Evolutionary conservation across 1,140 invertebrate species (phyloP).

Genomic region (Mycetomoellerius zeteki): DNA sequence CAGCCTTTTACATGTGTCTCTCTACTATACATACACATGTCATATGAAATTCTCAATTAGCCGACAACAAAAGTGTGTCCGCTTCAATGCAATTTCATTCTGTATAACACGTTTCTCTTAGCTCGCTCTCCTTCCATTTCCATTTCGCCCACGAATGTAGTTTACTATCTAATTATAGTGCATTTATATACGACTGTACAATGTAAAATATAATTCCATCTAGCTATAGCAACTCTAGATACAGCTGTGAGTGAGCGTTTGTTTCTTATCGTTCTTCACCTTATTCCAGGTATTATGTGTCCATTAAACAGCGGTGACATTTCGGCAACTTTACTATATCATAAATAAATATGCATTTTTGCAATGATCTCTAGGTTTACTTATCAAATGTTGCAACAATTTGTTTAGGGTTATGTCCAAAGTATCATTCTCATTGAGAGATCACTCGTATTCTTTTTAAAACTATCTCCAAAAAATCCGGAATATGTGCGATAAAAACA

Average conservation of each 20-base stretch:
- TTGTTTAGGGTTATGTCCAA: neutral
- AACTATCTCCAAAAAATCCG: neutral
- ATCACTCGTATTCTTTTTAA: neutral
- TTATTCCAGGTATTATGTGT: constrained; percentile 35
- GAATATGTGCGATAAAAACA: neutral
- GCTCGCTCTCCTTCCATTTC: constrained; percentile 21
- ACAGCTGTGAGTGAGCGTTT: constrained; percentile 74
- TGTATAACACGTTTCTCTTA: constrained; percentile 2
- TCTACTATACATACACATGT: constrained; percentile 54
- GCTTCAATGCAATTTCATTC: constrained; percentile 14
- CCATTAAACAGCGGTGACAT: constrained; percentile 22
- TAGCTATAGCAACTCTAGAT: constrained; percentile 80
- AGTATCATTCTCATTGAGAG: neutral
- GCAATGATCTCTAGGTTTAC: neutral
- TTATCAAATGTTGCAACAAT: constrained; percentile 40
- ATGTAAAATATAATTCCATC: constrained; percentile 85
- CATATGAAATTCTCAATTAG: constrained; percentile 58
- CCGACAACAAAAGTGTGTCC: constrained; percentile 69
- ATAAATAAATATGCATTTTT: constrained; percentile 24
- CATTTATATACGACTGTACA: constrained; percentile 81
- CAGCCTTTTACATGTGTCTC: constrained; percentile 34
- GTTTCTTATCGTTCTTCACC: constrained; percentile 12
- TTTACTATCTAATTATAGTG: constrained; percentile 78
- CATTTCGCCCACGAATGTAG: constrained; percentile 63
- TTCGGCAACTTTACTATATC: constrained; percentile 32